A percentile compares a stretch with the other conserved stretches of the same genome.
These are phyloP conservation scores for Pangasius djambal DNA, from an alignment of 2,797 vertebrate species.

Conservation along the genomic window DNA sequence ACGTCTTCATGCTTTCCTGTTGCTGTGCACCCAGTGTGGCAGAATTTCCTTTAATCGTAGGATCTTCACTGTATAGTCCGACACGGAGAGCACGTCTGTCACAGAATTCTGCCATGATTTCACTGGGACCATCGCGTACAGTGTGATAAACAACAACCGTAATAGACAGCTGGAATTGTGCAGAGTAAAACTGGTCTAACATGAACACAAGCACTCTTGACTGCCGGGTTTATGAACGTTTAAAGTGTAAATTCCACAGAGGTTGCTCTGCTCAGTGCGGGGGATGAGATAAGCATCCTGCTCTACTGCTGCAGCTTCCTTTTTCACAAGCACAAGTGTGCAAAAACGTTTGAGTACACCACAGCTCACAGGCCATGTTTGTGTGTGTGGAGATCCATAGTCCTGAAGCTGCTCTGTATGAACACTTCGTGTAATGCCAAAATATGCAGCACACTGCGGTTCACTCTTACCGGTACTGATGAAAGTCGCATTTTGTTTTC, in stretches of 20 bases:
- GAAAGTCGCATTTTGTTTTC: too few relatives aligned
- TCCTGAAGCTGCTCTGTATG: not conserved
- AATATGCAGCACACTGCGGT: too few relatives aligned
- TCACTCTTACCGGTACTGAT: too few relatives aligned
- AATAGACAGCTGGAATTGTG: too few relatives aligned
- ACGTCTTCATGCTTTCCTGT: too few relatives aligned
- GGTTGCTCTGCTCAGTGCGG: not conserved
- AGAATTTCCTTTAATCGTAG: not conserved
- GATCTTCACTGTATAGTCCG: not conserved
- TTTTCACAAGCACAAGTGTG: not conserved
- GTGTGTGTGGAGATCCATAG: too few relatives aligned
- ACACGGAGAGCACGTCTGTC: not conserved
- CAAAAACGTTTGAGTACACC: not conserved
- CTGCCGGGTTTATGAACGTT: conserved; percentile 31
- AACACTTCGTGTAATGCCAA: too few relatives aligned
- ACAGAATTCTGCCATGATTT: too few relatives aligned
- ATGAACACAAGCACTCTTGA: not conserved
- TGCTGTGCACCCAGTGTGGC: not conserved
- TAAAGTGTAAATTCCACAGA: conserved; percentile 22
- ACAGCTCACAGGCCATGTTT: not conserved
- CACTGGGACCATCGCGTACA: too few relatives aligned
- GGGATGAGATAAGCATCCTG: conserved; percentile 9
- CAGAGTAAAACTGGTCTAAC: too few relatives aligned
- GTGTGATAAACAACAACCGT: too few relatives aligned
- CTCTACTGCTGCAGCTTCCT: conserved; percentile 29